Evolutionary conservation across 2,797 vertebrate genomes (phyloP).

Genomic region (Prionace glauca): DNA sequence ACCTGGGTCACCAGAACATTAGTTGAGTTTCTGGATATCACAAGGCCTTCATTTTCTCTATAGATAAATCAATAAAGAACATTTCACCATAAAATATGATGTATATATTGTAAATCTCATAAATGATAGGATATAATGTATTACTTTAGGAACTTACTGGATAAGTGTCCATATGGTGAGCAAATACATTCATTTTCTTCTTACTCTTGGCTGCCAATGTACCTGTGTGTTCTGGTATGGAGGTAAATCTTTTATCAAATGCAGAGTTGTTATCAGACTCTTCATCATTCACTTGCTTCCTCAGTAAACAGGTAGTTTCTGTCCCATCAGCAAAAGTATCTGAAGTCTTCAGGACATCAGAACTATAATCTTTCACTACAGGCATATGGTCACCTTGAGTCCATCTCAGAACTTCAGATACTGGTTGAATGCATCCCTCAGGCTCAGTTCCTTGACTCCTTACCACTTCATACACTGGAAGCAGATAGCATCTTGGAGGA

Average conservation of each 20-base stretch:
- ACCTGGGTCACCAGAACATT: no score
- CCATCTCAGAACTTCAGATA: not conserved
- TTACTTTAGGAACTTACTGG: slow-evolving; percentile 8
- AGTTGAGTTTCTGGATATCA: no score
- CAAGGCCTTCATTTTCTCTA: no score
- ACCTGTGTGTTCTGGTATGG: not conserved
- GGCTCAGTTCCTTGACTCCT: not conserved
- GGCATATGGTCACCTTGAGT: not conserved
- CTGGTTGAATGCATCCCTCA: not conserved
- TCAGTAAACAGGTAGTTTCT: slow-evolving; percentile 23
- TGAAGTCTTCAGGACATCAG: slow-evolving; percentile 18
- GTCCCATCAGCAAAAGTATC: slow-evolving; percentile 33
- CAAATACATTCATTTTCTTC: slow-evolving; percentile 11
- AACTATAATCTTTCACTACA: not conserved
- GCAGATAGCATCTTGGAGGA: slow-evolving; percentile 22
- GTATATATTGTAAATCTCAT: not conserved
- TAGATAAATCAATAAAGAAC: not conserved
- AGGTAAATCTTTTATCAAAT: not conserved
- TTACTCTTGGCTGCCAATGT: not conserved
- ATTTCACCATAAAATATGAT: not conserved
- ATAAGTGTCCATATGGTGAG: not conserved
- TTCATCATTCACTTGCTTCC: slow-evolving; percentile 19
- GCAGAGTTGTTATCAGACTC: not conserved
- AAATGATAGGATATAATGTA: not conserved
- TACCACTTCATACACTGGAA: not conserved